Conservation (phyloP, 2,797 vertebrate species). For the Clarias pachynema region DNA sequence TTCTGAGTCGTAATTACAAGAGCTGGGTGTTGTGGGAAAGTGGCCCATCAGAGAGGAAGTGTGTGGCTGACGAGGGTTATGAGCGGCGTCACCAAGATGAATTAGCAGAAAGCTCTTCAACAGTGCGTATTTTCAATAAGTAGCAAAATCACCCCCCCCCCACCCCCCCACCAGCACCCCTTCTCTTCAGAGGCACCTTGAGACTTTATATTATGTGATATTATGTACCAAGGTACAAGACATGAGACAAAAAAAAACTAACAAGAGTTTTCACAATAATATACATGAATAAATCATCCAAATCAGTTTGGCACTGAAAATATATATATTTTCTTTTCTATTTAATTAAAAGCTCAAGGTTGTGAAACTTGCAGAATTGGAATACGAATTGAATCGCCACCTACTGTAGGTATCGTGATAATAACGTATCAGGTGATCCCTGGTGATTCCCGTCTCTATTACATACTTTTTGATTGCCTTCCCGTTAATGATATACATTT, state of each 20-base stretch:
- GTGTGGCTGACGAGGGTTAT: not conserved
- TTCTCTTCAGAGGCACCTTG: not conserved
- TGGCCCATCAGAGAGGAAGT: not conserved
- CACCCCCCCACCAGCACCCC: not conserved
- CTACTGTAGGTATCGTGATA: too few relatives aligned
- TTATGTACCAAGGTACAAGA: not conserved
- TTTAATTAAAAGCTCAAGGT: too few relatives aligned
- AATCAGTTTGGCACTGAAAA: too few relatives aligned
- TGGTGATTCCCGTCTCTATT: too few relatives aligned
- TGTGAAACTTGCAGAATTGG: too few relatives aligned
- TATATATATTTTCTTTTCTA: too few relatives aligned
- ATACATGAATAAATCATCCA: not conserved
- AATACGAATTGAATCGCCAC: too few relatives aligned
- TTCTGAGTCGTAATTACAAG: not conserved
- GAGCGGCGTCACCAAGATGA: not conserved
- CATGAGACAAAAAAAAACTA: not conserved
- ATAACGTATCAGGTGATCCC: too few relatives aligned
- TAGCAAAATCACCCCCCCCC: not conserved
- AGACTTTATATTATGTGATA: not conserved
- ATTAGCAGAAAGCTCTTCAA: not conserved
- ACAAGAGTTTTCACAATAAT: too few relatives aligned
- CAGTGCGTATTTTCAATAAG: not conserved
- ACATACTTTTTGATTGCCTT: too few relatives aligned
- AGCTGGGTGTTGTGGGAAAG: not conserved
- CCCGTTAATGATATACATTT: too few relatives aligned